Evolutionary conservation across 2,888 invertebrate genomes (phyloP), one percentile per base, ranked within the genome.

Genomic region (Synergus gifuensis): DNA sequence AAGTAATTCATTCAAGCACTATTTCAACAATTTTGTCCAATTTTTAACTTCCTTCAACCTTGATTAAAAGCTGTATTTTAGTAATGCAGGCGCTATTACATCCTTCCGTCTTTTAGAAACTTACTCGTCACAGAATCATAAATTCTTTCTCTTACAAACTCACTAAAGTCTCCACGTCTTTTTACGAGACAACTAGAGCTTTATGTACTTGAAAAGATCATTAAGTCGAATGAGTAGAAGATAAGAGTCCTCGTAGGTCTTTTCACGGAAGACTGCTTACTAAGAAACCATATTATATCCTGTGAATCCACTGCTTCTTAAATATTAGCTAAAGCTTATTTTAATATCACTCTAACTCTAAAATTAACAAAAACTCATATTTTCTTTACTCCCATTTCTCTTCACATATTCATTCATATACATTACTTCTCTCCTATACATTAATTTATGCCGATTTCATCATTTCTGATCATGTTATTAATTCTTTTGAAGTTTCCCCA

Each of bases 401-500:
- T 12, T 60, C 9, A 11, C 22, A 22, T 22, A 60, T 22, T 22
- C 12, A 60, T 60, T 60, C 12, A 9, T 60, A 11, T 22, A 18
- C 1, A 49, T 49, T 12, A 22, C 22, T 11, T 22, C 46, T 22
- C 12, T 12, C 11, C 9, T 22, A n/a, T n/a, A 60, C 4, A 22
- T 12, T 22, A 11, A 1, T 9, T 22, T 58, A 18, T 7, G 0
- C 3, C 18, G 7, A 9, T 58, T 58, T 58, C 22, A 60, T 4
- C 22, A 11, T 22, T 12, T 4, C 22, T 9, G 60, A 22, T 22
- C 22, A 4, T 60, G 12, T 54, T 22, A 69, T 36, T 16, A 49
- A 69, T 69, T 69, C 28, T 69, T 54, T 49, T 69, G 4, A 69
- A 69, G 18, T 49, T 69, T 54, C n/a, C 49, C 36, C 69, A 69